These are phyloP conservation scores for Siphlonurus alternatus DNA, from an alignment of 2,888 invertebrate genomes.

Conservation along the genomic window DNA sequence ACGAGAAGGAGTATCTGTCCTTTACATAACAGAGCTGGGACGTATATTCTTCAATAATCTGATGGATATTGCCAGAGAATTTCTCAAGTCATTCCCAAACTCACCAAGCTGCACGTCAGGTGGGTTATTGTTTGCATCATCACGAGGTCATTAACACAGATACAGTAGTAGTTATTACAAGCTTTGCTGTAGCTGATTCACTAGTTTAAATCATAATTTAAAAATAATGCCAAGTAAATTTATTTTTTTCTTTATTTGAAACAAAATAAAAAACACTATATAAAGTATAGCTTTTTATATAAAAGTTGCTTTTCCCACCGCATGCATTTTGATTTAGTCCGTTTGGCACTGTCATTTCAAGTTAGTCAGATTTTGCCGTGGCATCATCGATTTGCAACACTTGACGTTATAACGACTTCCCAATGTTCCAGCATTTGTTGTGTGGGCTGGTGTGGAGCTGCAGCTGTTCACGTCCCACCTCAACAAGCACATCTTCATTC, in stretches of 20 bases:
- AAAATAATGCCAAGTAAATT: too few relatives aligned
- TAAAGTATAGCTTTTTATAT: too few relatives aligned
- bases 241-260: too few relatives aligned
- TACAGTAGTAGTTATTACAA: too few relatives aligned
- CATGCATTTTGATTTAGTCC: too few relatives aligned
- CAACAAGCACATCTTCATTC: slow-evolving; percentile 76
- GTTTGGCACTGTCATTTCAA: too few relatives aligned
- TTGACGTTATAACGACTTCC: background rate
- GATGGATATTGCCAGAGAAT: slow-evolving; percentile 56
- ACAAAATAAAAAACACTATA: too few relatives aligned
- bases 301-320: too few relatives aligned
- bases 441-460: slow-evolving; percentile 79
- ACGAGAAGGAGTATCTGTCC: slow-evolving; percentile 58
- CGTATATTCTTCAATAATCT: slow-evolving; percentile 72
- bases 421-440: slow-evolving; percentile 54
- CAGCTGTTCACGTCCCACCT: slow-evolving; percentile 63
- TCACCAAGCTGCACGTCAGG: slow-evolving; percentile 56
- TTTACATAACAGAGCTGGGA: slow-evolving; percentile 64
- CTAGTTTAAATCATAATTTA: too few relatives aligned
- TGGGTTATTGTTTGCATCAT: slow-evolving; percentile 22
- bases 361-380: too few relatives aligned
- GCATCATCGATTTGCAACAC: too few relatives aligned
- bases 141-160: background rate
- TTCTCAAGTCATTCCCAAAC: slow-evolving; percentile 63
- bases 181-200: too few relatives aligned